Base-by-base conservation (phyloP, 2,113 vertebrate genomes). In the Uria lomvia region DNA sequence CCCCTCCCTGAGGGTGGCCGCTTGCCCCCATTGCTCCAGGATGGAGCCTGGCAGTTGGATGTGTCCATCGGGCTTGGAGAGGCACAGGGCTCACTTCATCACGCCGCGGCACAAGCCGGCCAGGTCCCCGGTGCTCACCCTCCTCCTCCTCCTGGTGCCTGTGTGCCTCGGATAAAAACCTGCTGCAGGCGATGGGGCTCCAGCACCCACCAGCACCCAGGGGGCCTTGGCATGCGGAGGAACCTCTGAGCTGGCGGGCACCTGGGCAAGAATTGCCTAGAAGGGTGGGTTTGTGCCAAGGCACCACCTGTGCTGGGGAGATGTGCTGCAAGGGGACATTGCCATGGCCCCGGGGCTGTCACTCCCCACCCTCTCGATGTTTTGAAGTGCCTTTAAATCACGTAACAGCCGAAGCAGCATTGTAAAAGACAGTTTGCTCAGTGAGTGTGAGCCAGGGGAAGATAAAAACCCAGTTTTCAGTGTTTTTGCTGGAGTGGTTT, bases 401-500 rank as follows among this genome's bases (percentile, higher is more conserved):
- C 8, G 0, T 3, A 67, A 32, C 34, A 21, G n/a, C 63, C 55
- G 22, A 21, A 40, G n/a, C 53, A 42, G 36, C 8, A 1, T 16
- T 76, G 70, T 21, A 50, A 83, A 65, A 52, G 4, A 15, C 24
- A 2, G 14, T 47, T 67, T 29, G 47, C 49, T 23, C 23, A 43
- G 7, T 4, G 80, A 26, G 29, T 4, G 15, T 8, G 27, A 63
- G 49, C 14, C 15, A 26, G 36, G 16, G 67, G 45, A 49, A 47
- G 38, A 34, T 15, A 16, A 73, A 50, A 18, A 18, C 1, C 9
- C 15, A 0, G 0, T 19, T 63, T 29, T 56, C 0, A 4, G 49
- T 32, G 12, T 14, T 22, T 74, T 45, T 52, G 74, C 49, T 43
- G 36, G 32, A 11, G 49, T 6, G n/a, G 22, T 68, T 73, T 43